Conservation (phyloP, 2,113 vertebrate genomes). For the Callithrix jacchus region DNA sequence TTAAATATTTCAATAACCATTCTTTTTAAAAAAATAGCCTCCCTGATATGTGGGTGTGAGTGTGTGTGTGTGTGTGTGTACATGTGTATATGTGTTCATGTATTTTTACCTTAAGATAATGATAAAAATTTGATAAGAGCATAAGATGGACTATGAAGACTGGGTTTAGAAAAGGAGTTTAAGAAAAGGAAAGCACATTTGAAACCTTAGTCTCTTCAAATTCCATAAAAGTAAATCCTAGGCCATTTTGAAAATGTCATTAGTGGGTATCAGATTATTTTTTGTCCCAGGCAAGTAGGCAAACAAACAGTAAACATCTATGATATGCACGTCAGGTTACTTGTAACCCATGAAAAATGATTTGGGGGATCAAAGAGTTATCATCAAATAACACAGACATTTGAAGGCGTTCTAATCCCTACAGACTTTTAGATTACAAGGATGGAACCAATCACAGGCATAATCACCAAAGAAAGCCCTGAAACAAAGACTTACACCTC, state of each 20-base stretch:
- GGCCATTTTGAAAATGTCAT: slow-evolving; percentile 68
- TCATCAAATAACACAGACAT: slow-evolving; percentile 57
- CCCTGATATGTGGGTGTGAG: not conserved
- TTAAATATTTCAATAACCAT: not conserved
- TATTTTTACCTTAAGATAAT: not conserved
- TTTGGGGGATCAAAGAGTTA: slow-evolving; percentile 47
- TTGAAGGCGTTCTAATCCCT: not conserved
- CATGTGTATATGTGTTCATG: not conserved
- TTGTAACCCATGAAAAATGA: slow-evolving; percentile 68
- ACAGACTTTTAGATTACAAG: slow-evolving; percentile 38
- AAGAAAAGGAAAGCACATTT: slow-evolving; percentile 39
- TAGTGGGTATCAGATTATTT: slow-evolving; percentile 75
- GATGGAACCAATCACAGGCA: not conserved
- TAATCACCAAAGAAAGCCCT: slow-evolving; percentile 18
- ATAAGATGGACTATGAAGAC: not conserved
- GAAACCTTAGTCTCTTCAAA: slow-evolving; percentile 38
- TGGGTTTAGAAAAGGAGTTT: slow-evolving; percentile 52
- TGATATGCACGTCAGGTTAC: slow-evolving; percentile 72
- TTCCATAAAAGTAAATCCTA: slow-evolving; percentile 71
- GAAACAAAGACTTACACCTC: not conserved
- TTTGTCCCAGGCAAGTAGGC: slow-evolving; percentile 75
- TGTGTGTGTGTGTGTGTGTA: not conserved
- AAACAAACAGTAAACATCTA: slow-evolving; percentile 69
- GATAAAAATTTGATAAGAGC: not conserved
- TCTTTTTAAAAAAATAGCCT: not conserved